Evolutionary conservation across 2,113 vertebrate species (phyloP).

Genomic region (Epinephelus lanceolatus): DNA sequence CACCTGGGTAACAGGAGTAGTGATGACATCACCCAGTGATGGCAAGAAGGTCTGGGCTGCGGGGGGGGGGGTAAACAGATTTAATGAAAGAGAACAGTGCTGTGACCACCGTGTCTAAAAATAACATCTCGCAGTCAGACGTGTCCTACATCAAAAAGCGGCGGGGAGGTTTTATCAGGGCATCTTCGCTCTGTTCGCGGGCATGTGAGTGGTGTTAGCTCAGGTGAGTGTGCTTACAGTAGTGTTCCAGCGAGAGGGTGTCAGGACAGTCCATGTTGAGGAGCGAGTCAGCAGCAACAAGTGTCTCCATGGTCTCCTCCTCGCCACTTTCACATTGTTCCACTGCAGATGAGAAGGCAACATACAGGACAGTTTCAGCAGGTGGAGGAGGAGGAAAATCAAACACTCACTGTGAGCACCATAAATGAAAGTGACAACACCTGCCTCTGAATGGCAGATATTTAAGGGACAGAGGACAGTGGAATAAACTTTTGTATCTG

Average conservation of each 20-base stretch:
- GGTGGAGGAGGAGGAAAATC: background rate
- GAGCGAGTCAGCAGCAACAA: conserved; percentile 93
- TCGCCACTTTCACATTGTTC: conserved; percentile 92
- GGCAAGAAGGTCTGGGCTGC: conserved; percentile 84
- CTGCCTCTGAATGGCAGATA: background rate
- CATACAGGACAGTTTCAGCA: conserved; percentile 2
- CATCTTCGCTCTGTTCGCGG: conserved; percentile 13
- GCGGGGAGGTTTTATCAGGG: background rate
- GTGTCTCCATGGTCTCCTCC: conserved; percentile 93
- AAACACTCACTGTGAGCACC: background rate
- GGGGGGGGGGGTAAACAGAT: conserved; percentile 50
- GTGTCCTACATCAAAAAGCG: conserved; percentile 30
- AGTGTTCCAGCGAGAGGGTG: conserved; percentile 87
- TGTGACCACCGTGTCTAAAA: conserved; percentile 49
- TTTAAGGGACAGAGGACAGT: background rate
- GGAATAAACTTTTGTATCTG: background rate
- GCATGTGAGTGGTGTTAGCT: background rate
- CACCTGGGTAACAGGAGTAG: conserved; percentile 90
- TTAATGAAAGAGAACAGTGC: conserved; percentile 52
- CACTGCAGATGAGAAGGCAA: conserved; percentile 79
- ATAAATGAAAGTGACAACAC: background rate
- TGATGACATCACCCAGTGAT: conserved; percentile 88
- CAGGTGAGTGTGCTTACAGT: conserved; percentile 85
- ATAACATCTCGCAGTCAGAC: conserved; percentile 41
- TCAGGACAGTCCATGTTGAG: conserved; percentile 94